Conservation (phyloP, 1,140 invertebrate species). For the Drosophila oshimai region DNA sequence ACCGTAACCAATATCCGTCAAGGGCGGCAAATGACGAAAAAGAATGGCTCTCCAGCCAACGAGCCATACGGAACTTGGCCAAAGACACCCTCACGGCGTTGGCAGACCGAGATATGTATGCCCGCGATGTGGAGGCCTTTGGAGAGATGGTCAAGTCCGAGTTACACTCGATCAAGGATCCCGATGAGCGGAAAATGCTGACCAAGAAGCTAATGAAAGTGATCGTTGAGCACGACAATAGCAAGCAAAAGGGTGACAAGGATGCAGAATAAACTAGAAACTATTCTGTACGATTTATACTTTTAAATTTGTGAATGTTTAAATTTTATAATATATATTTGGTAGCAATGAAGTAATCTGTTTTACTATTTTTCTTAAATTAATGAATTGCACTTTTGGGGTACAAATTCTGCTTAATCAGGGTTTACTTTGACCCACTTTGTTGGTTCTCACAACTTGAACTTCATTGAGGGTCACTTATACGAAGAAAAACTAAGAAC, state of each 20-base stretch:
- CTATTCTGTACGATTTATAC: no score
- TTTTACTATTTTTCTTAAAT: background rate
- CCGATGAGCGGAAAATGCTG: background rate
- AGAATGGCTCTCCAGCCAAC: no score
- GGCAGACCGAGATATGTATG: background rate
- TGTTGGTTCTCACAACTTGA: slow-evolving; percentile 34
- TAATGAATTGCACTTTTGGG: background rate
- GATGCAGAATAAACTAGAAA: no score
- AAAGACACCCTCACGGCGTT: background rate
- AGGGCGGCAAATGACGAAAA: no score
- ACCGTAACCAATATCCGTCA: no score
- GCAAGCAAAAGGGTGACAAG: no score
- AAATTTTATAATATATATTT: no score
- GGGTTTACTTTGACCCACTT: slow-evolving; percentile 6
- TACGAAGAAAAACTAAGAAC: background rate
- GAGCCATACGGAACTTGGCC: background rate
- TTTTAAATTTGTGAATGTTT: no score
- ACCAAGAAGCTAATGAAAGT: background rate
- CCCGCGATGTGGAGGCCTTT: background rate
- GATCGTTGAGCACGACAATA: background rate
- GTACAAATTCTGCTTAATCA: slow-evolving; percentile 9
- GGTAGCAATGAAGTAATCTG: background rate
- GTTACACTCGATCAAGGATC: background rate
- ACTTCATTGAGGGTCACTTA: slow-evolving; percentile 19
- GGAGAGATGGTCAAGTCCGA: background rate